phyloP scores from a whole-genome alignment of 2,888 invertebrate genomes.

The Drosophila bunnanda region DNA sequence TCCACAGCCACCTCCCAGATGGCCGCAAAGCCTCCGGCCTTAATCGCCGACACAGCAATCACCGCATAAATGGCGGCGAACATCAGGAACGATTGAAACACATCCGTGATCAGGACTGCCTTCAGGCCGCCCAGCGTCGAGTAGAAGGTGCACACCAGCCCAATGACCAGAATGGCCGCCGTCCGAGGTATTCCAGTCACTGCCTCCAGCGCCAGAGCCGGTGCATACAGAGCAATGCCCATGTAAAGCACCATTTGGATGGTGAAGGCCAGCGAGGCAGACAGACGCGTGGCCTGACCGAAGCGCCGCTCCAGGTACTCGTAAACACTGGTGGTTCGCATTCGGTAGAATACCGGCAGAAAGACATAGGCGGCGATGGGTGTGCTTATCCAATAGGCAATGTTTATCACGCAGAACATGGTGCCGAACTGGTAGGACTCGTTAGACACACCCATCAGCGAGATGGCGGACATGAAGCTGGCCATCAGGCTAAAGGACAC shows the following conservation, averaged over 20 bases:
- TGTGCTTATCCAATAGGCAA: slow-evolving; percentile 91
- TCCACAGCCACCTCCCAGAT: slow-evolving; percentile 90
- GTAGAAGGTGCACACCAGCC: slow-evolving; percentile 93
- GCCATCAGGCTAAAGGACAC: slow-evolving; percentile 96
- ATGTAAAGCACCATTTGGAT: slow-evolving; percentile 96
- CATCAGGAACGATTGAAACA: slow-evolving; percentile 94
- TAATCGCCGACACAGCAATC: slow-evolving; percentile 89
- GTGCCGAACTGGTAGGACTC: slow-evolving; percentile 94
- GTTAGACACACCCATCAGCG: slow-evolving; percentile 93
- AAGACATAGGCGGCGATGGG: slow-evolving; percentile 91
- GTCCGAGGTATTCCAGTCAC: slow-evolving; percentile 91
- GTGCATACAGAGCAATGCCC: slow-evolving; percentile 97
- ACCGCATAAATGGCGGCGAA: slow-evolving; percentile 92
- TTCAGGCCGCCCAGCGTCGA: slow-evolving; percentile 96
- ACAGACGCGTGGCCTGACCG: slow-evolving; percentile 89
- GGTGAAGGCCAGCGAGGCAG: slow-evolving; percentile 93
- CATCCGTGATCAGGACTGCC: slow-evolving; percentile 94
- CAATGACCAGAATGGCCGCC: slow-evolving; percentile 89
- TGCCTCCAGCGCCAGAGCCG: slow-evolving; percentile 94
- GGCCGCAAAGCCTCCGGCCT: slow-evolving; percentile 89
- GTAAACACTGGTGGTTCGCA: slow-evolving; percentile 93
- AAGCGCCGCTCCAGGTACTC: slow-evolving; percentile 97
- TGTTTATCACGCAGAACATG: slow-evolving; percentile 91
- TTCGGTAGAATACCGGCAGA: slow-evolving; percentile 93
- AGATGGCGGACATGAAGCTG: slow-evolving; percentile 96